These are phyloP conservation scores for Thymelicus sylvestris DNA, from an alignment of 2,888 invertebrate species.

Conservation along the genomic window DNA sequence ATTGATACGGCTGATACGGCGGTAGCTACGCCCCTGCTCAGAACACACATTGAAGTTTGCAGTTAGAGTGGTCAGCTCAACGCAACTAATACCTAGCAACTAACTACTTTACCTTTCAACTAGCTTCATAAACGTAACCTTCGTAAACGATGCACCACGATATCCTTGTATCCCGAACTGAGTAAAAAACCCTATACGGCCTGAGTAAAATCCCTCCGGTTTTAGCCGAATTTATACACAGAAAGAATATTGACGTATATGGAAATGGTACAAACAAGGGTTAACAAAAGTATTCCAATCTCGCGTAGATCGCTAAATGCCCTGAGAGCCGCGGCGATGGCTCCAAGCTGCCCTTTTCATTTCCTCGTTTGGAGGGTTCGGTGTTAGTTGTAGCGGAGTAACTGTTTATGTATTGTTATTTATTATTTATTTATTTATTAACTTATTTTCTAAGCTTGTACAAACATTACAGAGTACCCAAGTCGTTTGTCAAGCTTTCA, in stretches of 20 bases:
- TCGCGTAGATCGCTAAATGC: constrained; percentile 75
- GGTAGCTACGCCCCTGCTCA: no score
- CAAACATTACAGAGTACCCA: no score
- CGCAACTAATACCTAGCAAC: no score
- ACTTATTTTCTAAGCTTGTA: no score
- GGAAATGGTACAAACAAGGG: constrained; percentile 38
- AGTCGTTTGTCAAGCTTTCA: no score
- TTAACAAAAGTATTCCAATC: constrained; percentile 60
- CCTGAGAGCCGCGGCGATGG: constrained; percentile 42
- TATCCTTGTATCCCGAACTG: constrained; percentile 23
- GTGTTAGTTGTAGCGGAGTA: constrained; percentile 50
- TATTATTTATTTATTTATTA: no score
- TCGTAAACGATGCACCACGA: neutral
- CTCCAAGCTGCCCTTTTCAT: constrained; percentile 69
- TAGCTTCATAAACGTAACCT: neutral
- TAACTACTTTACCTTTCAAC: neutral
- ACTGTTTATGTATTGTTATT: neutral
- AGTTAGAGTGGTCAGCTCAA: no score
- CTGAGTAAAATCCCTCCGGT: constrained; percentile 25
- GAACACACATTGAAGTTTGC: no score
- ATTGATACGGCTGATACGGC: no score
- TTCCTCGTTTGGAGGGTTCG: constrained; percentile 61
- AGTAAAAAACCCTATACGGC: constrained; percentile 32
- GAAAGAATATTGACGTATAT: constrained; percentile 40
- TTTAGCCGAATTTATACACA: constrained; percentile 39